phyloP scores from a whole-genome alignment of 2,113 vertebrate genomes.

The Pedetes capensis region DNA sequence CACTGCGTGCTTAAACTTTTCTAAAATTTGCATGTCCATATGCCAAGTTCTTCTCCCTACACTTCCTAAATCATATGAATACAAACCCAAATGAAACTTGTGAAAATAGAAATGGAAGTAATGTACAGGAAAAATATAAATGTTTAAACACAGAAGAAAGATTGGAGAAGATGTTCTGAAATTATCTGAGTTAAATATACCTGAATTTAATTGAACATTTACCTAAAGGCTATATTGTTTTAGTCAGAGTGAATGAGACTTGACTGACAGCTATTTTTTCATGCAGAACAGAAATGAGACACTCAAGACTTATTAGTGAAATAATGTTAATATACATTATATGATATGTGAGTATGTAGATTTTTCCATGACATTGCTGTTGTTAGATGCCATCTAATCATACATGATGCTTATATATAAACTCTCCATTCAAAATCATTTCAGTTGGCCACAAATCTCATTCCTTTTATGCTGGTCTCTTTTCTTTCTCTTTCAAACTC shows the following conservation, averaged over 20 bases:
- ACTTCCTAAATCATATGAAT: neutral
- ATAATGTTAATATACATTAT: neutral
- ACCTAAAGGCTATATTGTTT: neutral
- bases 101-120: neutral
- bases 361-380: too few relatives aligned
- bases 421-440: neutral
- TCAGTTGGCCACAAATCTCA: neutral
- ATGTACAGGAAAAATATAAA: neutral
- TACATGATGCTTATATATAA: too few relatives aligned
- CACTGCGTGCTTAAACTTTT: neutral
- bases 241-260: neutral
- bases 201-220: neutral
- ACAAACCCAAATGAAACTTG: neutral
- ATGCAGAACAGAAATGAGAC: neutral
- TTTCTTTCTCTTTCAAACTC: neutral
- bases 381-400: too few relatives aligned
- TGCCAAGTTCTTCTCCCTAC: neutral
- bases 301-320: neutral
- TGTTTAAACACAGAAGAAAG: neutral
- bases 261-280: neutral
- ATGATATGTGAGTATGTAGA: neutral
- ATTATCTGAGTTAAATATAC: neutral
- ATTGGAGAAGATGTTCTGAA: neutral
- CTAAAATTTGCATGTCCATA: neutral
- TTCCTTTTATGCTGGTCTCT: neutral